A percentile compares a stretch with the other conserved stretches of the same genome.
phyloP scores from a whole-genome alignment of 1,140 invertebrate species.

The Aethina tumida region DNA sequence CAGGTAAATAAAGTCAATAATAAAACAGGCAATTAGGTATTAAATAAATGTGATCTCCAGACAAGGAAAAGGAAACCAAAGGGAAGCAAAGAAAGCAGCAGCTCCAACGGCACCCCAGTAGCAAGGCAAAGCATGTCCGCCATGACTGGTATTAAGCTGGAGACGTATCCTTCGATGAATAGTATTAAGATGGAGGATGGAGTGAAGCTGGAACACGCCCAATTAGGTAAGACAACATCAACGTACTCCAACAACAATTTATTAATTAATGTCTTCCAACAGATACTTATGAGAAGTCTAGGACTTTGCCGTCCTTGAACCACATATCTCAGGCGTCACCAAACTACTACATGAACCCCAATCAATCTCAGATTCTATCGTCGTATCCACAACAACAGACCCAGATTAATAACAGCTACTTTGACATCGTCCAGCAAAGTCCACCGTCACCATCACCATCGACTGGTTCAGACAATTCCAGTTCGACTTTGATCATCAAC shows the following conservation, averaged over 20 bases:
- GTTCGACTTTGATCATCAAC: conserved; percentile 23
- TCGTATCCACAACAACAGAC: conserved; percentile 27
- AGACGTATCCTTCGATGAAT: too few species aligned
- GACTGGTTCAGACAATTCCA: conserved; percentile 25
- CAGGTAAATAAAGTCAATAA: too few species aligned
- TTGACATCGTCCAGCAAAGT: conserved; percentile 23
- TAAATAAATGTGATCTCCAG: too few species aligned
- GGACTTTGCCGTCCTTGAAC: conserved; percentile 19
- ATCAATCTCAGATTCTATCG: conserved; percentile 21
- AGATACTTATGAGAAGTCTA: conserved; percentile 35
- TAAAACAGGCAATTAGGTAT: too few species aligned
- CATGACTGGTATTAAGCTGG: background rate
- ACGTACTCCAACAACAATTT: conserved; percentile 3
- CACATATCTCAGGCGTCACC: conserved; percentile 21
- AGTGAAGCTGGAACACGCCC: conserved; percentile 23
- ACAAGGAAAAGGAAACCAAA: conserved; percentile 88
- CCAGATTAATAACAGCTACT: conserved; percentile 20
- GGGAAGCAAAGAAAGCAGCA: conserved; percentile 42
- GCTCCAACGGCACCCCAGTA: conserved; percentile 11
- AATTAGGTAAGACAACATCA: conserved; percentile 21
- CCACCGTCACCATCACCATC: conserved; percentile 28
- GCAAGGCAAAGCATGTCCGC: conserved; percentile 3
- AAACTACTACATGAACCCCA: conserved; percentile 21
- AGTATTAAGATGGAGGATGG: conserved; percentile 26
- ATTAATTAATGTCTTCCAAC: conserved; percentile 15